Conservation (phyloP, 2,888 invertebrate species). For the Drosophila pseudotalamancana region DNA sequence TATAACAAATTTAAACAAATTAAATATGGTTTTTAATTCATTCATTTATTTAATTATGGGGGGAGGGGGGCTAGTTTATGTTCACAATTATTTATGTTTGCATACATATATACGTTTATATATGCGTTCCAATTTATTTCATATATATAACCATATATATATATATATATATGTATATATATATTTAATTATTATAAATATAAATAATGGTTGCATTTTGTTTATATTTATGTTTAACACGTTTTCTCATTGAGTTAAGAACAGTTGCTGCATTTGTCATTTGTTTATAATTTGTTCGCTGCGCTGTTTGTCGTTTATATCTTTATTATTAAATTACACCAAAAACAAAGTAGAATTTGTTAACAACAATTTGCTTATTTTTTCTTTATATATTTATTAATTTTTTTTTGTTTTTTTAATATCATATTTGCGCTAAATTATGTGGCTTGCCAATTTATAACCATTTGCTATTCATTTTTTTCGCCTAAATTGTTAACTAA, state of each 20-base stretch:
- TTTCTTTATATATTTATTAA: constrained; percentile 25
- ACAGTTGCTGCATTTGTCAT: constrained; percentile 56
- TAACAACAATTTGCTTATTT: constrained; percentile 57
- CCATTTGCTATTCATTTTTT: constrained; percentile 46
- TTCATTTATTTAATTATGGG: not conserved
- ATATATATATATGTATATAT: constrained; percentile 45
- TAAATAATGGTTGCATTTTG: constrained; percentile 51
- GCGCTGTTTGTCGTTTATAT: constrained; percentile 80
- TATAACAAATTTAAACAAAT: constrained; percentile 59
- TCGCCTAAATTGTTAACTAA: constrained; percentile 72
- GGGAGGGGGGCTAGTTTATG: not conserved
- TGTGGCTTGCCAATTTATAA: constrained; percentile 63
- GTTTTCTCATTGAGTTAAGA: constrained; percentile 55
- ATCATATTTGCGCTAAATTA: constrained; percentile 71
- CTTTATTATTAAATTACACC: constrained; percentile 63
- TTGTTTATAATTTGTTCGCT: constrained; percentile 75
- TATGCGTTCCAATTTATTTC: constrained; percentile 52
- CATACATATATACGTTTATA: constrained; percentile 42
- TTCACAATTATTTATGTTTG: constrained; percentile 44
- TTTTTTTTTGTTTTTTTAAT: constrained; percentile 35
- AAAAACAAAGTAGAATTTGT: constrained; percentile 63
- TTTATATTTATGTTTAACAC: constrained; percentile 45
- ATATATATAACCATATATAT: constrained; percentile 6
- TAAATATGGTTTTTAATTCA: constrained; percentile 27
- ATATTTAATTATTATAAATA: constrained; percentile 59